Evolutionary conservation across 2,888 invertebrate genomes (phyloP), one percentile per base, ranked within the genome.

Genomic region (Phaedon cochleariae): DNA sequence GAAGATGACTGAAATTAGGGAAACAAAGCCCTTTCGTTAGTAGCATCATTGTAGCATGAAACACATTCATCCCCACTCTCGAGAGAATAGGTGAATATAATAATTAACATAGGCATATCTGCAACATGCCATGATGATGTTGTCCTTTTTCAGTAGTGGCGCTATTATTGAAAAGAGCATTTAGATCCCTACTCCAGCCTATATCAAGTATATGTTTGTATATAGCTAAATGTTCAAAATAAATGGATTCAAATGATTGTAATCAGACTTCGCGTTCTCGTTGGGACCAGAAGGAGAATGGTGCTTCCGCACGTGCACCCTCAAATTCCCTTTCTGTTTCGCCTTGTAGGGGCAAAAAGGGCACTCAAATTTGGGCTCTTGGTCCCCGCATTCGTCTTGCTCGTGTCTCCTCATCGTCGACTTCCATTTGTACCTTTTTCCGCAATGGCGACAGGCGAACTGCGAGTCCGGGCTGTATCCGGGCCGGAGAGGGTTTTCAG

Each of bases 391-490:
- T 83, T 93, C 93, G 70, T 92, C 92, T 85, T 89, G 90, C 57
- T 79, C 93, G 84, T 94, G 94, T 37, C 80, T 66, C 12, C 79
- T 69, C 86, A 93, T 86, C 66, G 93, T 93, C 55, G 93, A 93
- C 84, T 92, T 94, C 93, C 94, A 94, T 76, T 93, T 89, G 83
- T 94, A 94, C 72, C 90, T 88, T 83, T 94, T 94, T 70, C 94
- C 93, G 84, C 94, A 94, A 80, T 93, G 93, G 55, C 92, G 87
- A 79, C 94, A 94, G 54, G 92, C 89, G 83, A 92, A 93, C 79
- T 90, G 90, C 53, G 86, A 82, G 46, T 86, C 85, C 22, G 82
- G 83, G 77, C 86, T 85, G 74, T 84, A 84, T 49, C 86, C 77
- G 74, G 80, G 80, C 48, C 80, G 77, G 17, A 79, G 67, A 18